A percentile compares a stretch with the other conserved stretches of the same genome.
Conservation (phyloP, 2,888 invertebrate genomes). For the Plebejus argus region DNA sequence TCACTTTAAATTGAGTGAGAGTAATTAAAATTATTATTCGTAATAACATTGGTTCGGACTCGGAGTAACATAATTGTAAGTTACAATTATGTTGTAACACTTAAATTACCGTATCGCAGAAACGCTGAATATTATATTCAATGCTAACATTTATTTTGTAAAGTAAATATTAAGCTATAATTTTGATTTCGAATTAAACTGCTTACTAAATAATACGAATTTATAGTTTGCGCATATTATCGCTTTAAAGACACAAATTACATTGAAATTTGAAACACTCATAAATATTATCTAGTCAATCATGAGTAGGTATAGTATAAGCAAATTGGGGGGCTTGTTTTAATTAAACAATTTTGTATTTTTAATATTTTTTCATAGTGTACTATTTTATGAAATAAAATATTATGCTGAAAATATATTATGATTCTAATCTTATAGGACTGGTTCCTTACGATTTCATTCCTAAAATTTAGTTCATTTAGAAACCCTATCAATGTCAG, state of each 20-base stretch:
- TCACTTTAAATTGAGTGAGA: background rate
- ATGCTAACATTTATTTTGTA: background rate
- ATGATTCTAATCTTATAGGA: background rate
- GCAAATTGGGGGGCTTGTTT: no score
- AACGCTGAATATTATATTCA: background rate
- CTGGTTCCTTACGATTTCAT: background rate
- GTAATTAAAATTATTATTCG: background rate
- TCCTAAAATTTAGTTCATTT: background rate
- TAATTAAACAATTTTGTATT: no score
- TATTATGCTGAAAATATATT: background rate
- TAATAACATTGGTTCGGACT: constrained; percentile 1
- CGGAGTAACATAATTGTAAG: background rate
- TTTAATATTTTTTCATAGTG: no score
- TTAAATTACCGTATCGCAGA: background rate
- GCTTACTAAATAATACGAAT: background rate
- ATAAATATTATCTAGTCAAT: background rate
- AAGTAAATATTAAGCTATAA: constrained; percentile 1
- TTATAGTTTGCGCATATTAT: background rate
- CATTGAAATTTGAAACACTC: no score
- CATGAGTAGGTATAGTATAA: no score
- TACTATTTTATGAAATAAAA: background rate
- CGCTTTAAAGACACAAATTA: background rate
- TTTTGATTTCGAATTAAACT: background rate
- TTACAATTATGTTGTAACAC: no score
- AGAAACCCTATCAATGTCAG: background rate